Evolutionary conservation across 2,888 invertebrate species (phyloP).

Genomic region (Lordiphosa andalusiaca): DNA sequence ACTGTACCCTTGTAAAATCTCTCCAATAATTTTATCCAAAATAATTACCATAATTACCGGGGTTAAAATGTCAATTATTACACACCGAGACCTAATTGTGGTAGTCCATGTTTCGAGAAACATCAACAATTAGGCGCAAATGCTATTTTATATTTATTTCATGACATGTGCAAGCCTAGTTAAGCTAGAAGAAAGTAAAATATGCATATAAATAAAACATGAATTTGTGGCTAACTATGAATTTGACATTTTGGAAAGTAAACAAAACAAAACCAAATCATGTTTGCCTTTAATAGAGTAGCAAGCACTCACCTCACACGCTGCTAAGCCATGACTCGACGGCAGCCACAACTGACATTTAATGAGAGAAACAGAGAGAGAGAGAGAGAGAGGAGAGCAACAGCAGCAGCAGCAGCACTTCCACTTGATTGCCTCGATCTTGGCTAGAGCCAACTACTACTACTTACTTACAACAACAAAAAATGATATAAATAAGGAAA

Average conservation of each 20-base stretch:
- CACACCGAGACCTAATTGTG: too few relatives aligned
- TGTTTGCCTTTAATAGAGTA: constrained; percentile 61
- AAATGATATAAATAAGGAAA: constrained; percentile 80
- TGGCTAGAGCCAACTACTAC: constrained; percentile 62
- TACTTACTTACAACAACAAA: constrained; percentile 4
- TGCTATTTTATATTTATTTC: constrained; percentile 1
- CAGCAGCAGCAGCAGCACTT: constrained; percentile 45
- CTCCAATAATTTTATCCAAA: too few relatives aligned
- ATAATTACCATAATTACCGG: too few relatives aligned
- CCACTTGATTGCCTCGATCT: constrained; percentile 79
- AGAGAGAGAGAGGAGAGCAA: constrained; percentile 25
- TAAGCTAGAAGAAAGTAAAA: too few relatives aligned
- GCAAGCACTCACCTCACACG: constrained; percentile 15
- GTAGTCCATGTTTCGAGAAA: not conserved
- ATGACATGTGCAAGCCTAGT: constrained; percentile 4
- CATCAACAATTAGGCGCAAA: constrained; percentile 1
- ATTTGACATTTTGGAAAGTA: constrained; percentile 71
- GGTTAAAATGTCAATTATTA: too few relatives aligned
- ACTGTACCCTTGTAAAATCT: too few relatives aligned
- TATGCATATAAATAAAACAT: constrained; percentile 1
- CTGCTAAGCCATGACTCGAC: constrained; percentile 47
- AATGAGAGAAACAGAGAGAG: constrained; percentile 33
- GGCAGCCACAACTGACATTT: constrained; percentile 30
- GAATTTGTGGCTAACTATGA: constrained; percentile 34
- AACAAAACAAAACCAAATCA: constrained; percentile 60